Percentiles rank a stretch among this genome's conserved stretches.
Conservation (phyloP, 2,797 vertebrate genomes). For the Peromyscus eremicus region DNA sequence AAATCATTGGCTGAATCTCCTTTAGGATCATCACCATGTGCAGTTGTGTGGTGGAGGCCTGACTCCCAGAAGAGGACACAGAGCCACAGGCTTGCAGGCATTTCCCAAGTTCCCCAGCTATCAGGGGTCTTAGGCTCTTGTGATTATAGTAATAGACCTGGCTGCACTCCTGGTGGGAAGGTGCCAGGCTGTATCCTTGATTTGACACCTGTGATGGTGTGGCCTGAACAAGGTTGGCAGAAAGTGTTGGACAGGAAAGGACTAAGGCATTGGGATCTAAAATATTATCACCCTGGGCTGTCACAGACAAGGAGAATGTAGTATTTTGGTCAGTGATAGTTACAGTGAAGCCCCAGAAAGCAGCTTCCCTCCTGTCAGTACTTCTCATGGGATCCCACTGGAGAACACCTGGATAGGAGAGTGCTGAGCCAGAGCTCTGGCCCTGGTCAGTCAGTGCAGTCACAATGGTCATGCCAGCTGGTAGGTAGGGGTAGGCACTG, state of each 20-base stretch:
- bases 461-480: conserved; percentile 4
- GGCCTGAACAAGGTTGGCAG: not conserved
- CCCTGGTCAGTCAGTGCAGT: not conserved
- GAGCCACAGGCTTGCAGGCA: conserved; percentile 28
- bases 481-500: conserved; percentile 56
- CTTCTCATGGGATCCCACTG: not conserved
- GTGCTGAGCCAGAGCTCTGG: conserved; percentile 29
- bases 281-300: not conserved
- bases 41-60: not conserved
- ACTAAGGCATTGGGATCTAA: not conserved
- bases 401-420: conserved; percentile 8
- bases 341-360: not conserved
- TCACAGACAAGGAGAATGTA: not conserved
- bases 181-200: not conserved
- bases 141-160: conserved; percentile 47
- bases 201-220: not conserved
- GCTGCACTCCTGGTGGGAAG: conserved; percentile 34
- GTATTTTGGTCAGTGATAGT: not conserved
- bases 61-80: not conserved
- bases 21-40: conserved; percentile 66
- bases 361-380: not conserved
- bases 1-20: conserved; percentile 13
- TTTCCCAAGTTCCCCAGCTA: conserved; percentile 10
- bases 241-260: not conserved
- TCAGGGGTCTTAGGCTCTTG: not conserved